Conservation (phyloP, 2,113 vertebrate species). For the Thunnus maccoyii region DNA sequence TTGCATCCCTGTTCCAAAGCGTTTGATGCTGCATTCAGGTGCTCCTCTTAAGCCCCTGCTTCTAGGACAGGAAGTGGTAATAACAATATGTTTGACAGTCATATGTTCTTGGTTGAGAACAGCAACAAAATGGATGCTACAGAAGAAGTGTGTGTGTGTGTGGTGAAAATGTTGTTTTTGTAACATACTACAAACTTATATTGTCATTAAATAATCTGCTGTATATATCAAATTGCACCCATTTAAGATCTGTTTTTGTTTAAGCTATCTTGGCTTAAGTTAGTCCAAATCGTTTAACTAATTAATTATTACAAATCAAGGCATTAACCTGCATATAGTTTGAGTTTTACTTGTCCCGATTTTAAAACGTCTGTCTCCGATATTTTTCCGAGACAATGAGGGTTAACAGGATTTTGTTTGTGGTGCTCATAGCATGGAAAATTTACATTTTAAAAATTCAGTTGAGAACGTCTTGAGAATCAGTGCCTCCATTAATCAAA, state of each 20-base stretch:
- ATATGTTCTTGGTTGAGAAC: background rate
- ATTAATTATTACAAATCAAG: too few species aligned
- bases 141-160: background rate
- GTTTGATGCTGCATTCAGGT: slow-evolving; percentile 43
- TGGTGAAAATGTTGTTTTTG: background rate
- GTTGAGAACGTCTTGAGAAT: too few species aligned
- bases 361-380: background rate
- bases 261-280: background rate
- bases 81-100: slow-evolving; percentile 15
- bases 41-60: background rate
- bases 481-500: background rate
- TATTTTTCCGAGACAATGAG: background rate
- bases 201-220: background rate
- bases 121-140: slow-evolving; percentile 30
- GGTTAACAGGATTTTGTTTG: background rate
- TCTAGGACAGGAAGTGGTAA: background rate
- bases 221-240: background rate
- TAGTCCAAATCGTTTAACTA: background rate
- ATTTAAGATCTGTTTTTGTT: slow-evolving; percentile 1
- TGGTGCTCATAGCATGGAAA: background rate
- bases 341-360: background rate
- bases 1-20: slow-evolving; percentile 5
- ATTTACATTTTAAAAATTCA: background rate
- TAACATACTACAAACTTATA: background rate
- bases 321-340: background rate